Percentiles rank a stretch among this genome's conserved stretches.
phyloP scores from a whole-genome alignment of 2,797 vertebrate genomes.

The Syngnathus acus region DNA sequence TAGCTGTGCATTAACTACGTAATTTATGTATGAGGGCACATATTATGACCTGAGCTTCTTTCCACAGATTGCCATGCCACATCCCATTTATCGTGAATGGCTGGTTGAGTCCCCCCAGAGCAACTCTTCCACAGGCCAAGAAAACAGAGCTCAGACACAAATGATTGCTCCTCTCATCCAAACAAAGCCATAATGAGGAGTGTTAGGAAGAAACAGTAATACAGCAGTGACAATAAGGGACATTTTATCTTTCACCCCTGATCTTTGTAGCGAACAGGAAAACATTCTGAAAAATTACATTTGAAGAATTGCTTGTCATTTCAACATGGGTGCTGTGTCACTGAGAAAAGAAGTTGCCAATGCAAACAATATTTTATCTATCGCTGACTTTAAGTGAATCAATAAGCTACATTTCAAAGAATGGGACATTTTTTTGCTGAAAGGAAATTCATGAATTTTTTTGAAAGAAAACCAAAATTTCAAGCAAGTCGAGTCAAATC shows the following conservation, averaged over 20 bases:
- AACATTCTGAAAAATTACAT: conserved; percentile 57
- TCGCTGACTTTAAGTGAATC: no score
- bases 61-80: conserved; percentile 60
- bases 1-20: conserved; percentile 57
- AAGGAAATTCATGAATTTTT: no score
- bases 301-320: conserved; percentile 49
- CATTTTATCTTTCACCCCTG: conserved; percentile 38
- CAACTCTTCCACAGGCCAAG: conserved; percentile 11
- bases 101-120: conserved; percentile 37
- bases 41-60: conserved; percentile 51
- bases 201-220: conserved; percentile 23
- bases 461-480: no score
- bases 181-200: conserved; percentile 50
- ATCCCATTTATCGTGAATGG: conserved; percentile 54
- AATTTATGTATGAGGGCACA: conserved; percentile 62
- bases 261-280: conserved; percentile 23
- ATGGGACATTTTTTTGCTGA: no score
- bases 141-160: conserved; percentile 27
- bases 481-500: no score
- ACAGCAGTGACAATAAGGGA: conserved; percentile 50
- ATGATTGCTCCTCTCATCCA: conserved; percentile 44
- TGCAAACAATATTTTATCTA: background rate
- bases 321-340: conserved; percentile 11
- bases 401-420: no score
- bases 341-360: background rate